A percentile compares a stretch with the other conserved stretches of the same genome.
phyloP scores from a whole-genome alignment of 2,797 vertebrate genomes.

The Iguana delicatissima region DNA sequence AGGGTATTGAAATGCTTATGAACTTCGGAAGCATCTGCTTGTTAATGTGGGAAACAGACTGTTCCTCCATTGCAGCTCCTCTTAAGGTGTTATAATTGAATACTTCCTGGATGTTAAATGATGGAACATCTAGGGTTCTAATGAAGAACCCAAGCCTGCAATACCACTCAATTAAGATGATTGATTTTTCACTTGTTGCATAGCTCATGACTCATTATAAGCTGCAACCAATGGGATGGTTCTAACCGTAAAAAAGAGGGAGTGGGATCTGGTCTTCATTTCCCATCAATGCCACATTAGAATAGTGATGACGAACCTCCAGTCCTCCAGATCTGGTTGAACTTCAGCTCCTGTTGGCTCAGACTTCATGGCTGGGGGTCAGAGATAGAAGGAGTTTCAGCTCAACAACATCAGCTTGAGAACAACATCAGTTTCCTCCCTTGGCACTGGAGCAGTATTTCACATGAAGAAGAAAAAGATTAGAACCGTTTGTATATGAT shows the following conservation, averaged over 20 bases:
- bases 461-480: neutral
- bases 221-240: neutral
- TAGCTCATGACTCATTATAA: neutral
- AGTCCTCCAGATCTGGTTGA: neutral
- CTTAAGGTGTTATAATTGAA: neutral
- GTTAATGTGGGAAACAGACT: neutral
- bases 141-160: neutral
- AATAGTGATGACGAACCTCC: neutral
- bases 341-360: neutral
- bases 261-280: neutral
- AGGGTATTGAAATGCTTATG: neutral
- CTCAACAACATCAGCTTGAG: neutral
- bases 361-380: neutral
- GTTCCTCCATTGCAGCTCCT: neutral
- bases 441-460: neutral
- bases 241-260: too few relatives aligned
- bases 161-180: neutral
- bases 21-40: neutral
- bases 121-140: neutral
- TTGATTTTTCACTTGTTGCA: neutral
- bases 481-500: neutral
- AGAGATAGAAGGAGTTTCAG: neutral
- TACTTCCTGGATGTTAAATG: neutral
- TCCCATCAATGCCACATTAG: neutral
- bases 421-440: neutral